Base-by-base conservation (phyloP, 2,113 vertebrate species). In the Trichechus manatus region DNA sequence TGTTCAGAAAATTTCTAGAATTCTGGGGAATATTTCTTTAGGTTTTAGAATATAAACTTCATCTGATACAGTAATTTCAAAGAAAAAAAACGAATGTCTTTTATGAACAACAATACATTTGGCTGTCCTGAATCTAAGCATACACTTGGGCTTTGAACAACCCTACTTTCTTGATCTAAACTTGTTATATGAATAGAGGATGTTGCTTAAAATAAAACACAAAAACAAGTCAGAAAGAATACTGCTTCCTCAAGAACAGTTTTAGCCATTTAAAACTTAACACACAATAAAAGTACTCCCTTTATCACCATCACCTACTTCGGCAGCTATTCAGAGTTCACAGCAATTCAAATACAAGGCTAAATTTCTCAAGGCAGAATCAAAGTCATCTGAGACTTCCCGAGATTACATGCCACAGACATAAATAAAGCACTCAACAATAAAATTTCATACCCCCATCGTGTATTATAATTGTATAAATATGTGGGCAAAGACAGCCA, bases 251-350 rank as follows among this genome's bases (percentile, higher is more conserved):
- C 4, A 25, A 79, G 92, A 94, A 63, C 8, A 44, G 15, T 72
- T 94, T 92, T 23, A 89, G 66, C 42, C 20, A 29, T 92, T 97
- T 93, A 96, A 93, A 97, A 98, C 94, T 96, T 89, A 95, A 81
- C 33, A 78, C 91, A 89, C 44, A 93, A 94, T 93, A 63, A 97
- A 96, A 93, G 92, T 53, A 78, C 23, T 97, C 63, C 33, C 19
- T 70, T 53, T 91, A 92, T 50, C 42, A 68, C 39, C 20, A 94
- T 78, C 78, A 66, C 50, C 77, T 39, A 77, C 36, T 95, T 82
- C 39, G 87, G n/a, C 64, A 95, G 42, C 77, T 63, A 63, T 82
- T 92, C 85, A 89, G 84, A 95, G 84, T 94, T 87, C 92, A 93
- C 1, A 81, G 81, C 53, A 68, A 95, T 85, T 97, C 89, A 91